Base-by-base conservation (phyloP, 2,888 invertebrate species). In the Gastracanthus pulcherrimus region DNA sequence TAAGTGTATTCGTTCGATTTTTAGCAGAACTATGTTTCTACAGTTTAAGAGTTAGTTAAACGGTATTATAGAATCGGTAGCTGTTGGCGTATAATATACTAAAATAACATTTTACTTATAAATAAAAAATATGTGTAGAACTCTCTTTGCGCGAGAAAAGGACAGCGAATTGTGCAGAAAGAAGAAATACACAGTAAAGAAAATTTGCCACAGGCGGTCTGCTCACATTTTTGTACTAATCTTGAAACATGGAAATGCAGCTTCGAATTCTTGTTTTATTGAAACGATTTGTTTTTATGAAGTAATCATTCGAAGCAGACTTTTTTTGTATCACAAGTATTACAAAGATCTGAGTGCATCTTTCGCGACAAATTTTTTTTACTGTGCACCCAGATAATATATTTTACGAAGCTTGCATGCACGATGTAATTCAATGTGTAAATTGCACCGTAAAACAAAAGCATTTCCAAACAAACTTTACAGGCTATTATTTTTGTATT, bases 141-240 rank as follows among this genome's bases (percentile, higher is more conserved):
- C 45, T 62, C 41, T 72, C 74, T 74, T 74, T 23, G 60, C 45
- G 19, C 34, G 13, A 13, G 1, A 45, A 19, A 31, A 62, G 62
- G 45, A 62, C 62, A 62, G 48, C 19, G 45, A 58, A 62, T 58
- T 34, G 23, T 36, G 23, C 51, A 64, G 64, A 45, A 62, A 74
- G 48, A 64, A 64, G 75, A 75, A 75, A 75, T 75, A 51, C 75
- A 64, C 75, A 64, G 75, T 75, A 75, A 75, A 75, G 36, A 75
- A 64, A 64, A 75, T 75, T 75, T 51, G 64, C 48, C 64, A 75
- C 64, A 36, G 48, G 23, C 23, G 75, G 13, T 75, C 19, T 23
- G 34, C 75, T 48, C 19, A 45, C 31, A 45, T 45, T 62, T 62
- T 74, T 29, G 45, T 74, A 11, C 36, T 11, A 19, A 45, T 62